Evolutionary conservation across 1,140 invertebrate genomes (phyloP), one percentile per base, ranked within the genome.

Genomic region (Glomeris maerens): DNA sequence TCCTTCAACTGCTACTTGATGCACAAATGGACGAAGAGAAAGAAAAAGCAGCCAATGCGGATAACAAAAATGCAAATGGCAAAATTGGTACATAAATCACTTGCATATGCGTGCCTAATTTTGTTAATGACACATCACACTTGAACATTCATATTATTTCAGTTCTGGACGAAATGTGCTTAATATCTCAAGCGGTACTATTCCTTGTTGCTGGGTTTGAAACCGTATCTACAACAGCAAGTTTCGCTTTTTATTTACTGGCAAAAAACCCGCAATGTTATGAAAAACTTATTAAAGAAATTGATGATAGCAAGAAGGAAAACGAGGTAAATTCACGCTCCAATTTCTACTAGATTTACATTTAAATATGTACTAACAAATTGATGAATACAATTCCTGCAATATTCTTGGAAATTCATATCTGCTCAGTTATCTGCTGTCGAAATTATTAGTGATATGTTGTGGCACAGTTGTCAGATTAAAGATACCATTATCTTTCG

Each of bases 171-270:
- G 26, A 46, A 46, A 4, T 27, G 17, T n/a, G 4, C 25, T 10
- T 46, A 46, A 21, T 27, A 4, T 5, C 45, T n/a, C 52, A 61
- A 27, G 25, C 39, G 21, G 41, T 60, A 3, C 26, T 62, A 1
- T 62, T 62, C 49, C 49, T 62, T 44, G 13, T 70, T 14, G 66
- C 66, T 47, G 68, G 70, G 38, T 72, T 64, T 49, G 71, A 74
- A 28, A 74, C 72, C 0, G 70, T 69, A 3, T 59, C 67, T 4
- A 62, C 61, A 26, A 55, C 66, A 0, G 53, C 73, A 17, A 47
- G 59, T 3, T 62, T 58, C 39, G 50, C 59, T 2, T 27, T 61
- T 3, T 68, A 65, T 49, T 52, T 55, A 14, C 58, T 74, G 36
- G 68, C 71, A 2, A 54, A 55, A 25, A 50, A 73, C 52, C 64